phyloP scores from a whole-genome alignment of 2,113 vertebrate species.

The Argyrosomus japonicus region DNA sequence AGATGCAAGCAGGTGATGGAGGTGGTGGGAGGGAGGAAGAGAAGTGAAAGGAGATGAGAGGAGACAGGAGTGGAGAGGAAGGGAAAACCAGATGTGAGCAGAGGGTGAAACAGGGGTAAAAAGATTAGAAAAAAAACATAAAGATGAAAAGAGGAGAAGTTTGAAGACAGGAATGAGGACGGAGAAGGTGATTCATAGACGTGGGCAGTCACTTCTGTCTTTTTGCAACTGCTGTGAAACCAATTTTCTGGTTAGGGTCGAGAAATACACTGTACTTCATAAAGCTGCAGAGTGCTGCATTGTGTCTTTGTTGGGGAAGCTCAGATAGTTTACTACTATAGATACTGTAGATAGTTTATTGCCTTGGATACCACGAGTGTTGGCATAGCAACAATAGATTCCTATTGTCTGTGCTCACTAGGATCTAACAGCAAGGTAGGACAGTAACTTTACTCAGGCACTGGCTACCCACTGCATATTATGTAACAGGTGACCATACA shows the following conservation, averaged over 20 bases:
- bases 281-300: conserved; percentile 67
- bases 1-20: conserved; percentile 22
- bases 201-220: conserved; percentile 64
- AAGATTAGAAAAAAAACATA: conserved; percentile 6
- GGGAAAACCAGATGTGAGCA: conserved; percentile 21
- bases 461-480: not conserved
- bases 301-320: conserved; percentile 67
- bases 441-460: conserved; percentile 23
- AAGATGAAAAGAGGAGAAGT: conserved; percentile 39
- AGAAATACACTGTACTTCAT: conserved; percentile 67
- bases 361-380: conserved; percentile 63
- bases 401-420: conserved; percentile 36
- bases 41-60: not conserved
- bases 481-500: conserved; percentile 23
- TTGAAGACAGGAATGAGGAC: conserved; percentile 39
- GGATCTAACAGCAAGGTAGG: conserved; percentile 20
- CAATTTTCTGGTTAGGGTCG: conserved; percentile 60
- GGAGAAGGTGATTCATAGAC: conserved; percentile 70
- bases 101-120: conserved; percentile 10
- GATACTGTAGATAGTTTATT: conserved; percentile 71
- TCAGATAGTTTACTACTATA: conserved; percentile 61
- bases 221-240: conserved; percentile 70
- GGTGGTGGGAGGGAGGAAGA: not conserved
- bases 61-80: not conserved
- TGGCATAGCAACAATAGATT: conserved; percentile 74